Evolutionary conservation across 2,797 vertebrate genomes (phyloP), one percentile per base, ranked within the genome.

Genomic region (Enteromius argenteus): DNA sequence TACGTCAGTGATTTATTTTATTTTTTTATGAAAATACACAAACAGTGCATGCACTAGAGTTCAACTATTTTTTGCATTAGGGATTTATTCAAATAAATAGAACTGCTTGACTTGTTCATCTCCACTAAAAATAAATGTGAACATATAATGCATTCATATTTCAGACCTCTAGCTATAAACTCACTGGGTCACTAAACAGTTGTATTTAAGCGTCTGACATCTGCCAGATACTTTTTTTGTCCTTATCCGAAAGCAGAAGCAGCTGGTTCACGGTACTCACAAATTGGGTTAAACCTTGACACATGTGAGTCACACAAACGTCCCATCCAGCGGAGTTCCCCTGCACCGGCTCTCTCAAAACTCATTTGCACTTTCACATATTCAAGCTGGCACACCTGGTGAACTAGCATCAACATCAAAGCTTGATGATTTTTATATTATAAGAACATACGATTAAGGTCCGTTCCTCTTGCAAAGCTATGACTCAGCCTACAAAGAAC

Each of bases 251-350:
- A 74, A 74, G 60, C 58, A 62, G 58, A 62, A 19, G 30, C 64
- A 67, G 32, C 66, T 68, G 64, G 30, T 35, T 51, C 15, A 5
- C 19, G 1, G 19, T 49, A 37, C 51, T 75, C 51, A 37, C 73
- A 58, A 39, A 58, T 13, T 6, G 17, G 35, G 32, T 37, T 75
- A 58, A 58, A 75, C 73, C 21, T 56, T 32, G 1, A 39, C 32
- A 56, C 21, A 14, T 5, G 14, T 4, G 44, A 4, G 69, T 56
- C 32, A 58, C 32, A 58, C 73, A 58, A 75, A 75, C 1, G 11
- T 5, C 32, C 13, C 73, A 39, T 23, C 11, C 32, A 58, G 32
- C 5, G 51, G 73, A 75, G 73, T 75, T 75, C 73, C 73, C 73
- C 32, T 51, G 13, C 23, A 30, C 14, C 6, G 9, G 42, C 46